A percentile compares a stretch with the other conserved stretches of the same genome.
Evolutionary conservation across 1,140 invertebrate genomes (phyloP).

Genomic region (Nasonia vitripennis): DNA sequence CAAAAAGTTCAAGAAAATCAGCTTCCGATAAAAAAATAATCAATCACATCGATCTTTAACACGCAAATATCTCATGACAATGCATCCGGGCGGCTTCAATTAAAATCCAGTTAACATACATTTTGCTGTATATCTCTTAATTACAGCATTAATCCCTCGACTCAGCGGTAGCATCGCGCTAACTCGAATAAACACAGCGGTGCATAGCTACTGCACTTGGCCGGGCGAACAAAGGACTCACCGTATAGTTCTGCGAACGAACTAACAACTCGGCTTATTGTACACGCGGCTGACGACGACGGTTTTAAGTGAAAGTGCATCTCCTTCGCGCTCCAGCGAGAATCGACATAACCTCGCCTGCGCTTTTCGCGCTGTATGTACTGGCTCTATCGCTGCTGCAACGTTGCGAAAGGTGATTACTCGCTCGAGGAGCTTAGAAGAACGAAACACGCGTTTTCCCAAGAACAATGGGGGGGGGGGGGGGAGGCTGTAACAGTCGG

Average conservation of each 20-base stretch:
- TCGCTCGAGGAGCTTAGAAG: conserved; percentile 15
- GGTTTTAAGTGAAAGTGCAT: conserved; percentile 40
- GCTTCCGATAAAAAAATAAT: too few relatives aligned
- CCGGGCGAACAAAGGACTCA: conserved; percentile 34
- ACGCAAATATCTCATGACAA: background rate
- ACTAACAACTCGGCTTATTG: background rate
- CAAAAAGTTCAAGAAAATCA: too few relatives aligned
- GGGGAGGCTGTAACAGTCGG: background rate
- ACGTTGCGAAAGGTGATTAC: conserved; percentile 26
- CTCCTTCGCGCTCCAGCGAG: conserved; percentile 28
- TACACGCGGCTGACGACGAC: background rate
- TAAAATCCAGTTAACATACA: background rate
- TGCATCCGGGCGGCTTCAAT: background rate
- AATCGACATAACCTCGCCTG: conserved; percentile 36
- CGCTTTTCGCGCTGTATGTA: background rate
- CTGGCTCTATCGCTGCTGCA: too few relatives aligned
- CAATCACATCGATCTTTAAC: too few relatives aligned
- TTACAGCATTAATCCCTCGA: background rate
- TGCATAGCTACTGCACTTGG: background rate
- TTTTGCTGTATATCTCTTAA: background rate
- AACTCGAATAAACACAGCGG: background rate
- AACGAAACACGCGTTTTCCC: conserved; percentile 1
- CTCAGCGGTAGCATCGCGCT: background rate
- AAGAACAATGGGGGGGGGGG: background rate
- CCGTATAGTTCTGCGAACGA: background rate